Base-by-base conservation (phyloP, 2,888 invertebrate genomes). In the Allacma fusca region DNA sequence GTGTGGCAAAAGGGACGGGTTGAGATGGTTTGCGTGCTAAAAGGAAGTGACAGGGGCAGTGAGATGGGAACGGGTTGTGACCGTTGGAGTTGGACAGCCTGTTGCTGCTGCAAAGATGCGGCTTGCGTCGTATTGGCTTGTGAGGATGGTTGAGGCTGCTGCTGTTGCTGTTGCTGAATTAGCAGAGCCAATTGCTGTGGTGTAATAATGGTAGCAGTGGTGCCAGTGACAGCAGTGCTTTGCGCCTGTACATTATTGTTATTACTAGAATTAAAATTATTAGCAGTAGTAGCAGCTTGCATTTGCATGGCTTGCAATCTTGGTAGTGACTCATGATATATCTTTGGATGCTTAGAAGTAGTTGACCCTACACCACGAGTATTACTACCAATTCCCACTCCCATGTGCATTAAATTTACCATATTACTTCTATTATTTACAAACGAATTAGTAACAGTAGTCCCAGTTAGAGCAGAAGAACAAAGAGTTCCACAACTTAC, bases 11-110 rank as follows among this genome's bases (percentile, higher is more conserved):
- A 67, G 13, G 80, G 79, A 50, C 83, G 81, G 80, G 78, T 80
- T 44, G 81, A 77, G 71, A 81, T 80, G 68, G 82, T 81, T 70
- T 76, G 76, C 21, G 62, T 67, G 19, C 28, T 64, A 70, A 76
- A 57, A 24, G 77, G 74, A 23, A 74, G 16, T 26, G 62, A 62
- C 24, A 50, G 50, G 50, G 50, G 24, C 0, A 72, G 24, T 29
- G 76, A 70, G 16, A 59, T 62, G 13, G 76, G 76, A 26, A 77
- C 43, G 43, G 77, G n/a, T 72, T 77, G 77, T 29, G 76, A 64
- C 57, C 73, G 64, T n/a, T 19, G 24, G 29, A 76, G 70, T 90
- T 91, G 68, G 91, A 91, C 75, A 90, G 89, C n/a, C n/a, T n/a
- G 13, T 74, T 79, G 75, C 75, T 70, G 57, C 57, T 67, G 68